Percentiles rank a stretch among this genome's conserved stretches.
Conservation (phyloP, 2,113 vertebrate species). For the Coracopsis vasa region DNA sequence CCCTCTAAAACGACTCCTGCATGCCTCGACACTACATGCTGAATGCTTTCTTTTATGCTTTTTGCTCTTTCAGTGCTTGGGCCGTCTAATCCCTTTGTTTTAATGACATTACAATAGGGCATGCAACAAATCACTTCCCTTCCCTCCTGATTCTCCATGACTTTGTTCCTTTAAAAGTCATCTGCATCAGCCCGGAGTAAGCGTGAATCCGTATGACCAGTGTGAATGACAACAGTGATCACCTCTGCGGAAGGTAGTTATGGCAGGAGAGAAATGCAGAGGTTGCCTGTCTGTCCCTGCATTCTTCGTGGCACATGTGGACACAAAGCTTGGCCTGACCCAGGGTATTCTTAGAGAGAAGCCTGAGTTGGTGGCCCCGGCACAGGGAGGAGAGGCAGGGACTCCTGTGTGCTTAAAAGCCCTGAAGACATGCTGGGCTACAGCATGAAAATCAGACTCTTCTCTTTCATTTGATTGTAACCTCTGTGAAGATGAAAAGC, state of each 20-base stretch:
- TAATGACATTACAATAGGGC: slow-evolving; percentile 9
- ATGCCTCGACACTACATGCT: neutral
- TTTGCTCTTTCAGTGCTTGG: slow-evolving; percentile 12
- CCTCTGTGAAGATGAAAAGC: neutral
- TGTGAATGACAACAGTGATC: neutral
- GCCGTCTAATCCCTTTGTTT: slow-evolving; percentile 1
- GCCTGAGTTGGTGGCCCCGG: neutral
- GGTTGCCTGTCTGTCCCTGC: neutral
- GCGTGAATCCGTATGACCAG: neutral
- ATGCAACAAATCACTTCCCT: slow-evolving; percentile 8
- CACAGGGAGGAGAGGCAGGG: neutral
- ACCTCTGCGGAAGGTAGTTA: neutral
- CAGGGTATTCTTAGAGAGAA: neutral
- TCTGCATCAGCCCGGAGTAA: neutral
- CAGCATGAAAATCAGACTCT: neutral
- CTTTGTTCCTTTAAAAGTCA: neutral
- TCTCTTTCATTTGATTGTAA: neutral
- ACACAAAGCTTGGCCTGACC: neutral
- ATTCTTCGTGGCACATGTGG: accelerated
- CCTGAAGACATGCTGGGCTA: neutral
- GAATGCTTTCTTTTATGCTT: slow-evolving; percentile 25
- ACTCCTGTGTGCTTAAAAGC: neutral
- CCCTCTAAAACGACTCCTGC: slow-evolving; percentile 26
- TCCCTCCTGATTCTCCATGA: neutral
- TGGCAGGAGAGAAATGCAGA: neutral